Percentiles rank a stretch among this genome's conserved stretches.
phyloP scores from a whole-genome alignment of 1,140 invertebrate species.

The Leguminivora glycinivorella region DNA sequence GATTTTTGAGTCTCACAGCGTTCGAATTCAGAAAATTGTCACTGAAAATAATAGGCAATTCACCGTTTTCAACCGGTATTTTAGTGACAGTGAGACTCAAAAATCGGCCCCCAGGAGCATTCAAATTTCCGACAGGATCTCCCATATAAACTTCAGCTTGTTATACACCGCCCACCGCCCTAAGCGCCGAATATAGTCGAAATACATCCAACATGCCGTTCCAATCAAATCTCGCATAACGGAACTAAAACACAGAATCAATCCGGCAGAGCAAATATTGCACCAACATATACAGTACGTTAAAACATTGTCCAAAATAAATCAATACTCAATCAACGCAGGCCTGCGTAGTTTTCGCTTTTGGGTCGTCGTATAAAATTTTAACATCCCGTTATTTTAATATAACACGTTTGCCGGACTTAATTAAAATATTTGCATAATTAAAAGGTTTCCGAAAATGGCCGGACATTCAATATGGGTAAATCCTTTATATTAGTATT shows the following conservation, averaged over 20 bases:
- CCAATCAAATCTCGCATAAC: slow-evolving; percentile 12
- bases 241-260: not conserved
- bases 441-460: slow-evolving; percentile 2
- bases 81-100: too few species aligned
- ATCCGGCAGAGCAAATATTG: slow-evolving; percentile 6
- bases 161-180: too few species aligned
- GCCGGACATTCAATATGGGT: not conserved
- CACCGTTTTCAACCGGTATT: too few species aligned
- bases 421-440: slow-evolving; percentile 15
- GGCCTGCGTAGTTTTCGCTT: not conserved
- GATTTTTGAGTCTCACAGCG: too few species aligned
- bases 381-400: slow-evolving; percentile 4
- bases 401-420: not conserved
- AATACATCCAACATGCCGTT: not conserved
- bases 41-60: too few species aligned
- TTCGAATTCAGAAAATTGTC: too few species aligned
- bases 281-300: not conserved
- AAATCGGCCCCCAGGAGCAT: too few species aligned
- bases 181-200: not conserved
- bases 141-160: not conserved
- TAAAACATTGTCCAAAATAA: slow-evolving; percentile 5
- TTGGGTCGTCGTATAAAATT: slow-evolving; percentile 1
- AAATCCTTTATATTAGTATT: not conserved
- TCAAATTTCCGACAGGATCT: not conserved
- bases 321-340: slow-evolving; percentile 7